Base-by-base conservation (phyloP, 2,113 vertebrate species). In the Notechis scutatus region DNA sequence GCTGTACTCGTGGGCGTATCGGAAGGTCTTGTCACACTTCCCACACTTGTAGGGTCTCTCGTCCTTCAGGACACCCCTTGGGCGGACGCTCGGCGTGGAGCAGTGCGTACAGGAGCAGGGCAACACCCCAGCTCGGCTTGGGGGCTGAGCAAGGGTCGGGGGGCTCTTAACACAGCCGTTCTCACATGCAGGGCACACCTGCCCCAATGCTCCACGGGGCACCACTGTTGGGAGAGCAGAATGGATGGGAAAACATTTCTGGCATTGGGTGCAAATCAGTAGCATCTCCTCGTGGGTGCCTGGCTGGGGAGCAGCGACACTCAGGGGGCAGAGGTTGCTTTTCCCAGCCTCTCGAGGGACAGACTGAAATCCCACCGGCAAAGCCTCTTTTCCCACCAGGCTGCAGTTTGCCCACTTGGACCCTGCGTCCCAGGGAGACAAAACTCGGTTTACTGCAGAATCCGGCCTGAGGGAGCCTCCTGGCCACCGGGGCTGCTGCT, bases 11-110 rank as follows among this genome's bases (percentile, higher is more conserved):
- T 91, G 85, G 1, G 45, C 34, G 2, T 90, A 89, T 24, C 91
- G 86, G 87, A 94, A 94, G 64, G 86, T 86, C 87, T 94, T 94
- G 23, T 91, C 90, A 1, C 94, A 94, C 45, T 88, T 89, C 5
- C 57, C 90, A 5, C 94, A 94, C 69, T 90, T 92, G 92, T 88
- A 92, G 29, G 92, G 93, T 18, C 92, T 26, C n/a, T 94, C 94
- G 15, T 87, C 88, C 12, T 88, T 91, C 20, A 59, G 90, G 12
- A n/a, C 52, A 9, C 81, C 52, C 14, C 81, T 88, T 11, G 85
- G 88, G 23, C 45, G 88, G 54, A 7, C 0, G 3, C 20, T 23
- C 2, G 8, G 69, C 3, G 0, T 14, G 2, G 55, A 85, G 20
- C 92, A 93, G 45, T 90, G 55, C 0, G 12, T 4, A 24, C 92